Percentiles rank a stretch among this genome's conserved stretches.
These are phyloP conservation scores for Apodemus sylvaticus DNA, from an alignment of 2,113 vertebrate genomes.

Conservation along the genomic window DNA sequence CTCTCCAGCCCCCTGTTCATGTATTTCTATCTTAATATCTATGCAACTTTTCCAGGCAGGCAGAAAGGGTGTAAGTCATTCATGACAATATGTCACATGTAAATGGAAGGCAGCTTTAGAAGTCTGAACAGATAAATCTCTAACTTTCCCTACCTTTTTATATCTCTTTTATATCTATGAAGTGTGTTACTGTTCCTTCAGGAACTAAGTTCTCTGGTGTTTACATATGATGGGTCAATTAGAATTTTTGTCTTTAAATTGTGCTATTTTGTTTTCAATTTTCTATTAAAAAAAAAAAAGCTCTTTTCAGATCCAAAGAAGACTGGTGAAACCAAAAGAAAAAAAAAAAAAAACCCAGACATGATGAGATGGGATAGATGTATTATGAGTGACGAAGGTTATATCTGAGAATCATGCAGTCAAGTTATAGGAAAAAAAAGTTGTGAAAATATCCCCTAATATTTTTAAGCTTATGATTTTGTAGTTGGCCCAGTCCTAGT, in stretches of 20 bases:
- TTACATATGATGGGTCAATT: background rate
- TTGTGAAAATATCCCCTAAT: background rate
- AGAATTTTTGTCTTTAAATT: conserved; percentile 2
- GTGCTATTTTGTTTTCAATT: background rate
- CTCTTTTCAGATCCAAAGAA: background rate
- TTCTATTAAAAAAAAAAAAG: too few species aligned
- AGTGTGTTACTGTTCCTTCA: background rate
- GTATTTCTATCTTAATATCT: background rate
- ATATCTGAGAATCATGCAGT: background rate
- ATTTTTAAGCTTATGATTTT: background rate
- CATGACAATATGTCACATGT: background rate
- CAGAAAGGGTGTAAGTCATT: background rate
- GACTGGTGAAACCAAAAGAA: background rate
- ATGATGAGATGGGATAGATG: background rate
- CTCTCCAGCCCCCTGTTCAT: too few species aligned
- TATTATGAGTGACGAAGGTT: background rate
- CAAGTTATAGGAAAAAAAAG: background rate
- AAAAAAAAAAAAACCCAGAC: background rate
- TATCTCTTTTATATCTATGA: background rate
- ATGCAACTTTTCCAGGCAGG: background rate
- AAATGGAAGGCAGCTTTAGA: background rate
- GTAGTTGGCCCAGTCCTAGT: background rate
- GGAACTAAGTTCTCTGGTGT: background rate
- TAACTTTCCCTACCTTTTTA: background rate
- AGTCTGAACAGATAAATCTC: background rate